Evolutionary conservation across 2,113 vertebrate genomes (phyloP).

Genomic region (Apaloderma vittatum): DNA sequence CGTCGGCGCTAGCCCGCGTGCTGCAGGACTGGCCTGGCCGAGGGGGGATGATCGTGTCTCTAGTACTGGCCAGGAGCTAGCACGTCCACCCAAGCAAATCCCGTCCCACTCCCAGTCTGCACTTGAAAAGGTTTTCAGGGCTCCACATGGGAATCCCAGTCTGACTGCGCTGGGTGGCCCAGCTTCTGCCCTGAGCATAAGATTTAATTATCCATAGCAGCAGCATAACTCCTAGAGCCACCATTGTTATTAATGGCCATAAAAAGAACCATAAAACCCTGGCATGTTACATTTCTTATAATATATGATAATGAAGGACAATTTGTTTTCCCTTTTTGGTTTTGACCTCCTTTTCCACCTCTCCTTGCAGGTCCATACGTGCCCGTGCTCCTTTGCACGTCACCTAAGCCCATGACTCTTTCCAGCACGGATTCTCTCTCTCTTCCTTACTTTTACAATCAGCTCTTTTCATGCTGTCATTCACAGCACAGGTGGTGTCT

Average conservation of each 20-base stretch:
- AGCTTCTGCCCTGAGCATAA: constrained; percentile 30
- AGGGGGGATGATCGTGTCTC: neutral
- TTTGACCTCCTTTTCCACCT: constrained; percentile 8
- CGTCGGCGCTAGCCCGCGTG: rapidly evolving
- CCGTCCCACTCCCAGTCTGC: neutral
- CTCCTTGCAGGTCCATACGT: neutral
- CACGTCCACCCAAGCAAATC: neutral
- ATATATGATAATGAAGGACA: constrained; percentile 47
- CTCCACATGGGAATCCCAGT: neutral
- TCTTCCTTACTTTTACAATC: neutral
- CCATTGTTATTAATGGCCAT: constrained; percentile 68
- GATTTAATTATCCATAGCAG: constrained; percentile 67
- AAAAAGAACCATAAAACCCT: constrained; percentile 67
- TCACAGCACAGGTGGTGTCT: neutral
- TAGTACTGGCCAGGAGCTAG: neutral
- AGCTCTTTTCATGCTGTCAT: neutral
- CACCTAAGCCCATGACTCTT: neutral
- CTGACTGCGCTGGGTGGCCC: neutral
- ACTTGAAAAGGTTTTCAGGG: neutral
- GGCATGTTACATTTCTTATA: constrained; percentile 36
- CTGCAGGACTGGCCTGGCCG: rapidly evolving
- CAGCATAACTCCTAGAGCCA: constrained; percentile 47
- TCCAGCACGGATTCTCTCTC: neutral
- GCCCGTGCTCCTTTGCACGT: neutral
- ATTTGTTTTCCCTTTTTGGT: constrained; percentile 32